Percentiles rank a stretch among this genome's conserved stretches.
Evolutionary conservation across 2,888 invertebrate species (phyloP).

Genomic region (Lissocephala sabroskyi): DNA sequence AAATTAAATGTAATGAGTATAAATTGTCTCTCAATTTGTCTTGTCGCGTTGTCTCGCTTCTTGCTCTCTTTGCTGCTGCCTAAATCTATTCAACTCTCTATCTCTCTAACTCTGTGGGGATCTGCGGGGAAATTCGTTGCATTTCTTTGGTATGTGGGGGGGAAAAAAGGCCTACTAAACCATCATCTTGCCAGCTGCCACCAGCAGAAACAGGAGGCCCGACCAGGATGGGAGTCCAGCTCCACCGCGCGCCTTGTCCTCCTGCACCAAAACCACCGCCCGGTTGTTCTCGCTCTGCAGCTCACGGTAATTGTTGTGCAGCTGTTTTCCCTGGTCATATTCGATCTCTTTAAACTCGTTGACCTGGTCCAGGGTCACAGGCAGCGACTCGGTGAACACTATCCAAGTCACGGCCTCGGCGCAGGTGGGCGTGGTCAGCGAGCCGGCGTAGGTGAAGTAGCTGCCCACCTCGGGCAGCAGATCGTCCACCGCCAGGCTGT

Average conservation of each 20-base stretch:
- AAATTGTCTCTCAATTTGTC: slow-evolving; percentile 27
- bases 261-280: slow-evolving; percentile 53
- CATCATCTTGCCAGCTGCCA: no score
- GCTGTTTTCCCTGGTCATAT: slow-evolving; percentile 59
- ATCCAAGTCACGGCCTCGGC: slow-evolving; percentile 84
- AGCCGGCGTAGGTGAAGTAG: slow-evolving; percentile 80
- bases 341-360: slow-evolving; percentile 71
- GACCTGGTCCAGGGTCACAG: slow-evolving; percentile 74
- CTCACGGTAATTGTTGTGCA: slow-evolving; percentile 73
- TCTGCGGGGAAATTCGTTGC: slow-evolving; percentile 9
- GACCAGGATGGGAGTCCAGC: slow-evolving; percentile 6
- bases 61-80: no score
- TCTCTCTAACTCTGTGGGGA: not conserved
- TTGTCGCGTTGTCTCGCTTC: no score
- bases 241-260: not conserved
- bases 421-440: slow-evolving; percentile 83
- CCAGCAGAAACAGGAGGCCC: slow-evolving; percentile 19
- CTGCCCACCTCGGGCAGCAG: slow-evolving; percentile 76
- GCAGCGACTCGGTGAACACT: slow-evolving; percentile 75
- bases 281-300: slow-evolving; percentile 64
- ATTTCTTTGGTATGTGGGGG: slow-evolving; percentile 35
- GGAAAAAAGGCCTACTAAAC: not conserved
- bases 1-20: slow-evolving; percentile 40
- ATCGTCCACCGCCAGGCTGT: slow-evolving; percentile 54
- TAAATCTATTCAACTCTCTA: not conserved